These are phyloP conservation scores for Eretmochelys imbricata DNA, from an alignment of 2,113 vertebrate genomes.

Conservation along the genomic window DNA sequence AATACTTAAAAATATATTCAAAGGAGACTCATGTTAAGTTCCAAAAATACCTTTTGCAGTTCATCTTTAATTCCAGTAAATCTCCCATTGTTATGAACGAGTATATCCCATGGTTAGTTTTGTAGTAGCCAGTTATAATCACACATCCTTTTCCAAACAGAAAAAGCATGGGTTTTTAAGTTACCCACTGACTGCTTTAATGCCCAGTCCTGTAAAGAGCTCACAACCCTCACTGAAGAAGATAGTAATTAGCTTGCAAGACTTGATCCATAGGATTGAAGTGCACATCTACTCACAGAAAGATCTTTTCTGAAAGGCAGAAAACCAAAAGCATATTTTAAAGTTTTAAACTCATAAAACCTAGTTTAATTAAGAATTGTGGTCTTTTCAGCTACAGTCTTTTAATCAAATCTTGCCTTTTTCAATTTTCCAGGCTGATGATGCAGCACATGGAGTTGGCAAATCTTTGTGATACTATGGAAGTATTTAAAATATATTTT, in stretches of 20 bases:
- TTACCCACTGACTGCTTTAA: background rate
- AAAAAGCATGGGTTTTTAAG: background rate
- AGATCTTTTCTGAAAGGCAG: slow-evolving; percentile 36
- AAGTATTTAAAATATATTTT: slow-evolving; percentile 2
- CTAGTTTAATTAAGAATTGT: slow-evolving; percentile 69
- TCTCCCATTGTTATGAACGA: background rate
- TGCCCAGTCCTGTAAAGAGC: background rate
- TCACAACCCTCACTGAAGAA: background rate
- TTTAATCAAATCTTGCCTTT: slow-evolving; percentile 67
- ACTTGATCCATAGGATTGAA: background rate
- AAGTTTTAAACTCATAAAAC: slow-evolving; percentile 57
- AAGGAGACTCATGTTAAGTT: background rate
- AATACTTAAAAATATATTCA: background rate
- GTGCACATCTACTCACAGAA: background rate
- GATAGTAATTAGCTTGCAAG: background rate
- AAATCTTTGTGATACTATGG: slow-evolving; percentile 34
- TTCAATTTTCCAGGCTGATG: slow-evolving; percentile 72
- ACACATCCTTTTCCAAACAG: background rate
- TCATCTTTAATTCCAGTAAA: background rate
- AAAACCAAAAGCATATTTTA: slow-evolving; percentile 54
- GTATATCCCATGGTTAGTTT: background rate
- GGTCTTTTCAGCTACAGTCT: slow-evolving; percentile 34
- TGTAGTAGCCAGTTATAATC: background rate
- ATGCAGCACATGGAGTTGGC: slow-evolving; percentile 1
- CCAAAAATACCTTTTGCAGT: background rate